Evolutionary conservation across 2,888 invertebrate genomes (phyloP).

Genomic region (Autographa pulchrina): DNA sequence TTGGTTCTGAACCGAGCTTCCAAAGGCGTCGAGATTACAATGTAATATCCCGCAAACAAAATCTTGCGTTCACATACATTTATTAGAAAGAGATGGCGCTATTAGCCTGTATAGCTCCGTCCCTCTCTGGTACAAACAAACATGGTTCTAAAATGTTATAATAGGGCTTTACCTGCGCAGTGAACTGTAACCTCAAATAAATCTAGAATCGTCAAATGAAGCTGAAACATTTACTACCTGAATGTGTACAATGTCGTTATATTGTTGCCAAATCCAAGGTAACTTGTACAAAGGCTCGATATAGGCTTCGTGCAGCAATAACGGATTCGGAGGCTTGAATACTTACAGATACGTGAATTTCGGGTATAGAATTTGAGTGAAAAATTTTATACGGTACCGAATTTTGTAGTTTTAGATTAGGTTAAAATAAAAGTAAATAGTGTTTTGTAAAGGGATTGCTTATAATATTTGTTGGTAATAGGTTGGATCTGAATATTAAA

Average conservation of each 20-base stretch:
- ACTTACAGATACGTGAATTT: constrained; percentile 4
- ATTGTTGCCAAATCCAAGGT: constrained; percentile 51
- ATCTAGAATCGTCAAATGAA: constrained; percentile 31
- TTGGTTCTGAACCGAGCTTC: constrained; percentile 38
- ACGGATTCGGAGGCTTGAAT: constrained; percentile 23
- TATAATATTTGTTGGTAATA: not conserved
- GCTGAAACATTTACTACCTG: constrained; percentile 36
- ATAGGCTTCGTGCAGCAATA: constrained; percentile 33
- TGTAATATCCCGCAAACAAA: constrained; percentile 53
- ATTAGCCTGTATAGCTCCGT: not conserved
- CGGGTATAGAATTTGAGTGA: constrained; percentile 19
- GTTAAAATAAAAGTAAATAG: not conserved
- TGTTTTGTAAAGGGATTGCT: not conserved
- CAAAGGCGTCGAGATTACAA: constrained; percentile 36
- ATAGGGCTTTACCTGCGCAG: constrained; percentile 14
- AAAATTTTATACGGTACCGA: constrained; percentile 16
- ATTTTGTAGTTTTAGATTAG: not conserved
- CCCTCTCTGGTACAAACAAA: not conserved
- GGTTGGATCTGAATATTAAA: not conserved
- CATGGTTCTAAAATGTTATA: not conserved
- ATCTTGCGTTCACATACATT: constrained; percentile 31
- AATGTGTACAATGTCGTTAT: constrained; percentile 16
- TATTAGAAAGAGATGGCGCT: not conserved
- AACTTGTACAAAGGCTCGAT: constrained; percentile 42
- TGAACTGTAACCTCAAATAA: constrained; percentile 31